These are phyloP conservation scores for Dipodomys spectabilis DNA, from an alignment of 2,113 vertebrate species.

Conservation along the genomic window DNA sequence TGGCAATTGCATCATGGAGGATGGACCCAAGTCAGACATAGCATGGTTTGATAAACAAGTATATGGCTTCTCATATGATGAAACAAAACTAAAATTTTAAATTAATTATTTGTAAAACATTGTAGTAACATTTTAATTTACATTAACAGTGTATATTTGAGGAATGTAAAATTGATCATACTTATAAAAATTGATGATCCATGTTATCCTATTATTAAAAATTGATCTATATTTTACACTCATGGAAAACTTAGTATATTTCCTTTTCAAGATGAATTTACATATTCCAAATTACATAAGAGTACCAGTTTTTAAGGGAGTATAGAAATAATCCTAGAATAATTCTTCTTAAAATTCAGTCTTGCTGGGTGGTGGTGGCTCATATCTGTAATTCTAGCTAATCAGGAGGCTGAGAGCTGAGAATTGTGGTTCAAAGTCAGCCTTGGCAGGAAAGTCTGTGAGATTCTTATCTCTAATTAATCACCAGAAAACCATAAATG, in stretches of 20 bases:
- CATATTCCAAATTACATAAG: constrained; percentile 8
- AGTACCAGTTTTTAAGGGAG: constrained; percentile 39
- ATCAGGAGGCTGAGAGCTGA: too few relatives aligned
- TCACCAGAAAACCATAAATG: too few relatives aligned
- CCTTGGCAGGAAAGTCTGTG: too few relatives aligned
- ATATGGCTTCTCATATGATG: constrained; percentile 63
- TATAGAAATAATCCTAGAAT: constrained; percentile 35
- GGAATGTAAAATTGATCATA: constrained; percentile 36
- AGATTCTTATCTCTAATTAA: too few relatives aligned
- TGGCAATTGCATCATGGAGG: constrained; percentile 68
- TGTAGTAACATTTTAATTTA: constrained; percentile 28
- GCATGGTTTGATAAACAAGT: constrained; percentile 61
- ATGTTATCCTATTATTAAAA: constrained; percentile 15
- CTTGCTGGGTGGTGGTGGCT: too few relatives aligned
- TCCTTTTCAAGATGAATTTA: constrained; percentile 46
- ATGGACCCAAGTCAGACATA: constrained; percentile 51
- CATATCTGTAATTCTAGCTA: too few relatives aligned
- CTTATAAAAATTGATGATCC: background rate
- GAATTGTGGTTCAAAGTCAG: too few relatives aligned
- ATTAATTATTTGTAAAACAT: constrained; percentile 62
- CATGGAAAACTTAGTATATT: background rate
- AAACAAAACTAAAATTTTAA: constrained; percentile 82
- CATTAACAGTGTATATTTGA: background rate
- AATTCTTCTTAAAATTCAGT: constrained; percentile 47
- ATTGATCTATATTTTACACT: constrained; percentile 22